Base-by-base conservation (phyloP, 2,797 vertebrate genomes). In the Hapalemur alaotrensis region DNA sequence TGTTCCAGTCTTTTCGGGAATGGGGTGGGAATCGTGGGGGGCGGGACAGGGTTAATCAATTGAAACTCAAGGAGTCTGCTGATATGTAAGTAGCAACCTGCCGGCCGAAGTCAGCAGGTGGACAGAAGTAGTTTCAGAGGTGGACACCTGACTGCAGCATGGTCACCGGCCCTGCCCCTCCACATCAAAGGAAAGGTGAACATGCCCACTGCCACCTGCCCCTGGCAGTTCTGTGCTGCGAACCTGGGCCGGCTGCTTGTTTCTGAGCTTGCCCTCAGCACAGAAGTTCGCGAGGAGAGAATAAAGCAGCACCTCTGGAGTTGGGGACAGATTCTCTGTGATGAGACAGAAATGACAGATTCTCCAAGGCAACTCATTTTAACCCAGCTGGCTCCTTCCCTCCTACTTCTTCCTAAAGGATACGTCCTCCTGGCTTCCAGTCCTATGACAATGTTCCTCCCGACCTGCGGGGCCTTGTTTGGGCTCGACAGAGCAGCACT, bases 121-220 rank as follows among this genome's bases (percentile, higher is more conserved):
- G 30, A 13, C 12, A 17, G 0, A 5, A 8, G 22, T 28, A n/a
- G 13, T 0, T 7, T 69, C 50, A 2, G 12, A 7, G 25, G 7
- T 12, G 20, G 54, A n/a, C 75, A 20, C 25, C 10, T 3, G 9
- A 32, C 1, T 22, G 50, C 5, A 6, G 2, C 2, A 0, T 7
- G 28, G 50, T 14, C 3, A 41, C 20, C 17, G 4, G 3, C 18
- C 38, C 46, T 20, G 2, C 14, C 22, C 50, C 22, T 25, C 52
- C 25, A 9, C 3, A 0, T 13, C 15, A 4, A 13, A 1, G 4
- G 1, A 1, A 25, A 32, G 25, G 1, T 4, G 22, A 22, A 1
- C 1, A 11, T 14, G 41, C 25, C 35, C 7, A 3, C 1, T 1
- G 14, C 7, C 23, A 5, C 1, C 32, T 35, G 57, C 7, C 7